These are phyloP conservation scores for Aphidius gifuensis DNA, from an alignment of 1,140 invertebrate species.

Conservation along the genomic window DNA sequence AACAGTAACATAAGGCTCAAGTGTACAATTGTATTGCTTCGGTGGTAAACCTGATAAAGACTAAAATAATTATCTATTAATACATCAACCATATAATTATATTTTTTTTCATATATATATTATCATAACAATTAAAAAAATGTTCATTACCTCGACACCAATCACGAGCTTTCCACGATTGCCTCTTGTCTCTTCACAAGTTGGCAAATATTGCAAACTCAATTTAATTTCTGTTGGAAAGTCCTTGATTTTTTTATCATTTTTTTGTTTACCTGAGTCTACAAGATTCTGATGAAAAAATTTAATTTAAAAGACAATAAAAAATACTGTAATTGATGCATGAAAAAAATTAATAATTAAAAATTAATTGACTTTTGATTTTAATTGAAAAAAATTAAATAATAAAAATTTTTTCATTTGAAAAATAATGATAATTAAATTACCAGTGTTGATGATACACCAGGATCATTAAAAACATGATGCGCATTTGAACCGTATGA, in stretches of 20 bases:
- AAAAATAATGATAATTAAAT: not conserved
- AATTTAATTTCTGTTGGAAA: slow-evolving; percentile 51
- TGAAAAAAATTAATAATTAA: not conserved
- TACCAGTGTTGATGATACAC: slow-evolving; percentile 27
- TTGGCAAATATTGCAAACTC: slow-evolving; percentile 47
- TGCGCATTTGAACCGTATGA: not conserved
- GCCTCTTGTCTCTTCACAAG: slow-evolving; percentile 31
- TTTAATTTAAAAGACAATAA: not conserved
- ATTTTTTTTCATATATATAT: not conserved
- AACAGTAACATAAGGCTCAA: slow-evolving; percentile 50
- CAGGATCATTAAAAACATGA: not conserved
- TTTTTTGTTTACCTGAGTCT: slow-evolving; percentile 36
- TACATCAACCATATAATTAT: not conserved
- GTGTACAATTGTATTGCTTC: slow-evolving; percentile 49
- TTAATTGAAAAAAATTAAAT: not conserved
- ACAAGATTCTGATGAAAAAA: slow-evolving; percentile 41
- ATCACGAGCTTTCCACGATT: slow-evolving; percentile 47
- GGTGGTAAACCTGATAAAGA: slow-evolving; percentile 49
- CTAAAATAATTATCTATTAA: slow-evolving; percentile 28
- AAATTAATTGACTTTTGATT: slow-evolving; percentile 2
- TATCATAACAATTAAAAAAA: slow-evolving; percentile 15
- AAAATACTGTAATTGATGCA: too few relatives aligned
- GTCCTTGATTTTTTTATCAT: slow-evolving; percentile 38
- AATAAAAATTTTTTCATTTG: not conserved
- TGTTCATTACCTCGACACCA: slow-evolving; percentile 45